phyloP scores from a whole-genome alignment of 1,140 invertebrate species.

The Listronotus bonariensis region DNA sequence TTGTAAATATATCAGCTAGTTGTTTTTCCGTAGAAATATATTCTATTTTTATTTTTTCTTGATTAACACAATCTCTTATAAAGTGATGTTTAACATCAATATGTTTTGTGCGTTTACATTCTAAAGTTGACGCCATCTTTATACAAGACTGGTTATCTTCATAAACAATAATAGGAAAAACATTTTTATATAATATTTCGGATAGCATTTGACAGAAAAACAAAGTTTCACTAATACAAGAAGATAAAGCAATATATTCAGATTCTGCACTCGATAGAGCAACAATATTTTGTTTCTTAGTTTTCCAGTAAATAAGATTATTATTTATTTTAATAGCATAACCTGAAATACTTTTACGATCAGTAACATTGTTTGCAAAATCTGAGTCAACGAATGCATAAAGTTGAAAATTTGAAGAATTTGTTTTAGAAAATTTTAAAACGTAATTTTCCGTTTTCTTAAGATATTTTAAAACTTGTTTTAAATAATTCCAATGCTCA shows the following conservation, averaged over 20 bases:
- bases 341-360: slow-evolving; percentile 32
- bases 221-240: slow-evolving; percentile 47
- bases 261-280: slow-evolving; percentile 54
- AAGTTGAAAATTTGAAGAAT: slow-evolving; percentile 19
- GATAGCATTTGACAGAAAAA: slow-evolving; percentile 43
- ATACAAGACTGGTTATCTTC: slow-evolving; percentile 21
- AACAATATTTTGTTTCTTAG: slow-evolving; percentile 46
- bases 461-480: slow-evolving; percentile 54
- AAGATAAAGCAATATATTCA: slow-evolving; percentile 53
- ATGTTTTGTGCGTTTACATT: slow-evolving; percentile 44
- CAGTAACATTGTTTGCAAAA: slow-evolving; percentile 25
- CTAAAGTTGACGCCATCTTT: slow-evolving; percentile 1
- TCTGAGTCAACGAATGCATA: slow-evolving; percentile 28
- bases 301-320: slow-evolving; percentile 30
- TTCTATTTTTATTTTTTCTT: slow-evolving; percentile 23
- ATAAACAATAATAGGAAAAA: slow-evolving; percentile 4
- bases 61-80: slow-evolving; percentile 25
- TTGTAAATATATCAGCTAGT: slow-evolving; percentile 38
- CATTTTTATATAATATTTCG: slow-evolving; percentile 48
- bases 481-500: slow-evolving; percentile 51
- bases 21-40: slow-evolving; percentile 22
- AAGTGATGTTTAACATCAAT: slow-evolving; percentile 52
- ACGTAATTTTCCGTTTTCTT: slow-evolving; percentile 42
- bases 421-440: slow-evolving; percentile 28
- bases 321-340: slow-evolving; percentile 22